phyloP scores from a whole-genome alignment of 1,140 invertebrate species.

The Platyura marginata region DNA sequence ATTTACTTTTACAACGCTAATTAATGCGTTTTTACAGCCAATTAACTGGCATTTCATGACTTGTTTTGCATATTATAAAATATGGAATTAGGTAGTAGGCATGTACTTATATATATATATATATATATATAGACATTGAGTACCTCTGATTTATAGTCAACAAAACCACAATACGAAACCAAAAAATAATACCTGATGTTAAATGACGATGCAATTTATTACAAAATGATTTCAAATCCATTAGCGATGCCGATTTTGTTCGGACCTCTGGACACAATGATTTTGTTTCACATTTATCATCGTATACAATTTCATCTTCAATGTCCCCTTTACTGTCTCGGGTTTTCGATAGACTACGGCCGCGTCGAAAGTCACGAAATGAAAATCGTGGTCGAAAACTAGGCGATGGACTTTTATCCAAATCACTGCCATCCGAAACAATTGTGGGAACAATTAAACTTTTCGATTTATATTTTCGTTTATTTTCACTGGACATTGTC shows the following conservation, averaged over 20 bases:
- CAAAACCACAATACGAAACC: too few relatives aligned
- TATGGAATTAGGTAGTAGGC: too few relatives aligned
- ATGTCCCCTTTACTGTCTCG: not conserved
- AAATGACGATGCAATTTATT: not conserved
- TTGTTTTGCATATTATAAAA: too few relatives aligned
- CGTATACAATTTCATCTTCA: not conserved
- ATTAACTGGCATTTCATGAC: too few relatives aligned
- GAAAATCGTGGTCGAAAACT: conserved; percentile 1
- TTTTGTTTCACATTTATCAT: not conserved
- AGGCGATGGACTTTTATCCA: not conserved
- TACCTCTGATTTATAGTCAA: too few relatives aligned
- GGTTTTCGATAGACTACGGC: not conserved
- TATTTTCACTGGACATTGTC: not conserved
- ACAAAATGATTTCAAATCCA: not conserved
- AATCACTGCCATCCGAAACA: not conserved
- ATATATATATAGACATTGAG: too few relatives aligned
- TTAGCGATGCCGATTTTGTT: not conserved
- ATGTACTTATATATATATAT: too few relatives aligned
- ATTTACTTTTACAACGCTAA: too few relatives aligned
- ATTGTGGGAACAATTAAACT: not conserved
- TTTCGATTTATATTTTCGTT: not conserved
- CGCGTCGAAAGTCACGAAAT: not conserved
- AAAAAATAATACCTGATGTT: not conserved
- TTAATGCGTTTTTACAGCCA: too few relatives aligned
- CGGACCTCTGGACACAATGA: not conserved